Conservation (phyloP, 2,113 vertebrate species). For the Rafetus swinhoei region DNA sequence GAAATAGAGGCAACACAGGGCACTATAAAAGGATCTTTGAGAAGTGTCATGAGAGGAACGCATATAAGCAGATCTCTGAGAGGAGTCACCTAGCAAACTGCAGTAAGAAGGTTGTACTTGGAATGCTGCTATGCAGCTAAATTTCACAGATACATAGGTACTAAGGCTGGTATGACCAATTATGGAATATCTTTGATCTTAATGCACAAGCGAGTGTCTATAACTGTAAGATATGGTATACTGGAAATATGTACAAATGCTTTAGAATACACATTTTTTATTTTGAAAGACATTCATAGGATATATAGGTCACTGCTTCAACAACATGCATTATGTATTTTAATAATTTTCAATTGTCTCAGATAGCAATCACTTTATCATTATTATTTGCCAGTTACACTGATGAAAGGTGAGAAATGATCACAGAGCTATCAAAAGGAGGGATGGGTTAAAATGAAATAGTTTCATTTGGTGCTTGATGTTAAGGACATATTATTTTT, state of each 20-base stretch:
- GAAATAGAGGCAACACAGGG: neutral
- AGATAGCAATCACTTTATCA: conserved; percentile 68
- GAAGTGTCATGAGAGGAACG: neutral
- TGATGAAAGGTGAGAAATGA: conserved; percentile 78
- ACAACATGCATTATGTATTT: conserved; percentile 42
- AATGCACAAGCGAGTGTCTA: neutral
- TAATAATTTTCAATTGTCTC: conserved; percentile 67
- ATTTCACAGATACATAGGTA: neutral
- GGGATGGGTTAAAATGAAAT: conserved; percentile 72
- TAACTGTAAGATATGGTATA: neutral
- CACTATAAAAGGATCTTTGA: conserved; percentile 15
- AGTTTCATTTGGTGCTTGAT: conserved; percentile 62
- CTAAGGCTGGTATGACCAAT: neutral
- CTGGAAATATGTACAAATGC: neutral
- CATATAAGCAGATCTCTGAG: neutral
- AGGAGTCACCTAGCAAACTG: neutral
- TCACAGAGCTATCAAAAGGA: conserved; percentile 48
- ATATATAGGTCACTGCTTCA: conserved; percentile 43
- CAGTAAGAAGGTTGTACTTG: neutral
- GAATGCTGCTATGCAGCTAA: neutral
- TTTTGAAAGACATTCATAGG: conserved; percentile 43
- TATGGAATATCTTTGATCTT: neutral
- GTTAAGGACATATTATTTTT: conserved; percentile 73
- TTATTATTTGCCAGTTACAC: conserved; percentile 77
- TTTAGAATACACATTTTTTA: conserved; percentile 14